A percentile compares a stretch with the other conserved stretches of the same genome.
Conservation (phyloP, 2,797 vertebrate genomes). For the Molossus alvarezi region DNA sequence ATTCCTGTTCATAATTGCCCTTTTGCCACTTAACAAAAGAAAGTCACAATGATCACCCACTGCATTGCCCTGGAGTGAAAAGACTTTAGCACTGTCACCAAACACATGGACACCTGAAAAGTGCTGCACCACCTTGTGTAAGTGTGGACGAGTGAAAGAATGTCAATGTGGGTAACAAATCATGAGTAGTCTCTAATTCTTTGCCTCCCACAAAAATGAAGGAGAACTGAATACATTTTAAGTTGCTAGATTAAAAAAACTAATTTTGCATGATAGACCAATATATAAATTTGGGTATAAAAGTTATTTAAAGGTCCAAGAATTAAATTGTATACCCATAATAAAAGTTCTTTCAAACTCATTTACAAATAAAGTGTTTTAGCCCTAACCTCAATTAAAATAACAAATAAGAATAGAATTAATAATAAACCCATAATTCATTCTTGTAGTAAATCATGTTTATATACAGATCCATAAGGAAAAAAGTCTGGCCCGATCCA, state of each 20-base stretch:
- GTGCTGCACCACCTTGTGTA: too few relatives aligned
- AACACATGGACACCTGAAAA: not conserved
- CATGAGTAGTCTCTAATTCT: not conserved
- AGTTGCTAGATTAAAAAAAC: slow-evolving; percentile 24
- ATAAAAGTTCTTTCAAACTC: not conserved
- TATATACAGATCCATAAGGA: not conserved
- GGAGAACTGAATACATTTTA: not conserved
- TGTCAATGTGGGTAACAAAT: not conserved
- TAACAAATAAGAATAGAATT: slow-evolving; percentile 37
- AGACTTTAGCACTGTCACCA: not conserved
- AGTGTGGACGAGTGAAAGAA: not conserved
- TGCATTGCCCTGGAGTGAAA: not conserved
- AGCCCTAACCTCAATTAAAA: slow-evolving; percentile 10
- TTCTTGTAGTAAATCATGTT: slow-evolving; percentile 31
- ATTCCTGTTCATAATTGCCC: not conserved
- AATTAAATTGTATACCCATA: slow-evolving; percentile 31
- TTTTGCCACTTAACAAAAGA: not conserved
- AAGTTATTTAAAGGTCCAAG: not conserved
- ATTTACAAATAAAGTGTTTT: not conserved
- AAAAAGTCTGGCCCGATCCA: not conserved
- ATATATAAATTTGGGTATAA: not conserved
- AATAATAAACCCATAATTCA: slow-evolving; percentile 53
- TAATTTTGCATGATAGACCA: not conserved
- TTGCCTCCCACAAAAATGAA: slow-evolving; percentile 42
- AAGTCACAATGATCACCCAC: not conserved